Base-by-base conservation (phyloP, 2,888 invertebrate genomes). In the Copidosoma aretas region DNA sequence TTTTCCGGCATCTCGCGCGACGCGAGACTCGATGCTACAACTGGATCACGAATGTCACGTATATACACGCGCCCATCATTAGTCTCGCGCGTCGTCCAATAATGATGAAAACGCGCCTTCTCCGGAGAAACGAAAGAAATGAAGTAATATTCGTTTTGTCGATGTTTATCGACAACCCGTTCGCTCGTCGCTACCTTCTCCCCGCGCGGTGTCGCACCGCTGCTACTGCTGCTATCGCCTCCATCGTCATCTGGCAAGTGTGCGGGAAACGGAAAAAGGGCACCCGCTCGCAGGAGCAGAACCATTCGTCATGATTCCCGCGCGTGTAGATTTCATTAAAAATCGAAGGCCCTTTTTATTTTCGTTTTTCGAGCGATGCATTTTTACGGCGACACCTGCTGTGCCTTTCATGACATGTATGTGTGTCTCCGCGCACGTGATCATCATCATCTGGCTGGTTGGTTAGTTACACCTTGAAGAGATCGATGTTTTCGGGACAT, bases 171-270 rank as follows among this genome's bases (percentile, higher is more conserved):
- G 22, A 21, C 21, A 32, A 32, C 32, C 32, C 32, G 32, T 32
- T 8, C 39, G 22, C 21, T 15, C 22, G 53, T 24, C n/a, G n/a
- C n/a, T 15, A 5, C 43, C 53, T 12, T 8, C 25, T 51, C 79
- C 74, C 78, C 68, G 76, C 78, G 74, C 79, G 79, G 74, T 76
- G 77, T 77, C 77, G 68, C 75, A n/a, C n/a, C n/a, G n/a, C n/a
- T n/a, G n/a, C n/a, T n/a, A n/a, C n/a, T n/a, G n/a, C n/a, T n/a
- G 74, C 76, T 75, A 76, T 78, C 76, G 75, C 74, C 77, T 71
- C 76, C 76, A 75, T 75, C 77, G 76, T 78, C 77, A 77, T 79
- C 77, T 78, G 78, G 74, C 64, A 74, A 63, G 70, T 73, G 15
- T 21, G 32, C 21, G 17, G 0, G 39, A 25, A 49, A 17, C 58